These are phyloP conservation scores for Taxidea taxus DNA, from an alignment of 2,113 vertebrate genomes.

Conservation along the genomic window DNA sequence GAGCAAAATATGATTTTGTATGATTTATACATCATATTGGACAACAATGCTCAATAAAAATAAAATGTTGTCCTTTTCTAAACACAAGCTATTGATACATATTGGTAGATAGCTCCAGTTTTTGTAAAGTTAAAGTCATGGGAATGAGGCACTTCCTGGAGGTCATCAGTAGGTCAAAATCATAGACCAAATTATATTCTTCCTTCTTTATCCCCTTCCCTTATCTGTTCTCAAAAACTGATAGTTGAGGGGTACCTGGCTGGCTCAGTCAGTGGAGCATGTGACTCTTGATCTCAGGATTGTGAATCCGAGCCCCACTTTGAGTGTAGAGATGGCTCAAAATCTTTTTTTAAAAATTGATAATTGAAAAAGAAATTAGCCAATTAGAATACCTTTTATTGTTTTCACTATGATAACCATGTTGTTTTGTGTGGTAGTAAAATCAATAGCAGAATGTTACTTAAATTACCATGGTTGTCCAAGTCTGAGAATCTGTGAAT, in stretches of 20 bases:
- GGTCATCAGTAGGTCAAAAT: neutral
- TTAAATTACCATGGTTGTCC: conserved; percentile 34
- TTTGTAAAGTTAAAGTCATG: conserved; percentile 22
- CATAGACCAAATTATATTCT: neutral
- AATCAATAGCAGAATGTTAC: conserved; percentile 9
- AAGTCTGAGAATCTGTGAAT: neutral
- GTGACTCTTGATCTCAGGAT: neutral
- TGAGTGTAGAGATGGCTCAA: neutral
- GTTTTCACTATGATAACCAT: neutral
- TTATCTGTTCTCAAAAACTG: neutral
- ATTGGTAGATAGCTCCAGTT: neutral
- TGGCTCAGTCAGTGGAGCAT: neutral
- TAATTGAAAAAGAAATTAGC: neutral
- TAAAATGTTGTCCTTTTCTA: neutral
- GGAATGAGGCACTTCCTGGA: conserved; percentile 15
- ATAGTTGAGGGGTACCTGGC: neutral
- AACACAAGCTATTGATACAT: neutral
- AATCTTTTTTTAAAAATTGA: neutral
- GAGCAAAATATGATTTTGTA: neutral
- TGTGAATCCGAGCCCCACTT: neutral
- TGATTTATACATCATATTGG: neutral
- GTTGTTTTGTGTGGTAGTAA: conserved; percentile 22
- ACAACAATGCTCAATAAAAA: conserved; percentile 27
- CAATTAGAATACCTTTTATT: neutral
- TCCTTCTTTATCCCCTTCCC: neutral